Percentiles rank a stretch among this genome's conserved stretches.
Evolutionary conservation across 2,797 vertebrate species (phyloP).

Genomic region (Rhinella marina): DNA sequence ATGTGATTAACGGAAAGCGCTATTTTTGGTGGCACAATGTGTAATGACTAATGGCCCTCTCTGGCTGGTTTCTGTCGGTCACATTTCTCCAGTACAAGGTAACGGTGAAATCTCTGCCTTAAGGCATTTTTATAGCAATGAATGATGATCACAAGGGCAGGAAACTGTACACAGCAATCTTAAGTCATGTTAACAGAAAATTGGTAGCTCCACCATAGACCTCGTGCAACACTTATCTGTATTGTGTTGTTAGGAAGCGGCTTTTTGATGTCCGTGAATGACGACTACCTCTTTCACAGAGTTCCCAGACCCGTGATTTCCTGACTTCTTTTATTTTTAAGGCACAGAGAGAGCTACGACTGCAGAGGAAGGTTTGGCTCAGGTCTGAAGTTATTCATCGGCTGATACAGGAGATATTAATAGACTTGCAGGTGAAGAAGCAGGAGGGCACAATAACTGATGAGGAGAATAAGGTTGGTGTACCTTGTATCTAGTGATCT

Average conservation of each 20-base stretch:
- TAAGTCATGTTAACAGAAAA: conserved; percentile 3
- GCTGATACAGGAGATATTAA: conserved; percentile 80
- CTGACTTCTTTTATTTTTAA: conserved; percentile 58
- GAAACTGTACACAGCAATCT: background rate
- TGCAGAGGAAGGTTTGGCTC: conserved; percentile 78
- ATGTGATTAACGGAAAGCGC: conserved; percentile 2
- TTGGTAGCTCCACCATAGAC: background rate
- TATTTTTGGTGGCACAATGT: background rate
- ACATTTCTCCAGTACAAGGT: background rate
- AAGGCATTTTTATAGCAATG: conserved; percentile 13
- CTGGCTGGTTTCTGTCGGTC: background rate
- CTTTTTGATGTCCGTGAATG: background rate
- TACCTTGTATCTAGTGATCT: background rate
- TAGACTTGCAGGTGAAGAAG: conserved; percentile 77
- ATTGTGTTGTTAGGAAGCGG: background rate
- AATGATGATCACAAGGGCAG: conserved; percentile 10
- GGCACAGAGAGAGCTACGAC: conserved; percentile 78
- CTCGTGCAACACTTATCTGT: background rate
- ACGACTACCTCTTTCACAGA: background rate
- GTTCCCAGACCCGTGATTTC: background rate
- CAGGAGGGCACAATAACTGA: conserved; percentile 66
- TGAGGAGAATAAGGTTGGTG: conserved; percentile 68
- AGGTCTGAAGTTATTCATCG: conserved; percentile 76
- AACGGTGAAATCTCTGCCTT: background rate
- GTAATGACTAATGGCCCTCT: conserved; percentile 11